Evolutionary conservation across 2,113 vertebrate species (phyloP), one percentile per base, ranked within the genome.

Genomic region (Nesoenas mayeri): DNA sequence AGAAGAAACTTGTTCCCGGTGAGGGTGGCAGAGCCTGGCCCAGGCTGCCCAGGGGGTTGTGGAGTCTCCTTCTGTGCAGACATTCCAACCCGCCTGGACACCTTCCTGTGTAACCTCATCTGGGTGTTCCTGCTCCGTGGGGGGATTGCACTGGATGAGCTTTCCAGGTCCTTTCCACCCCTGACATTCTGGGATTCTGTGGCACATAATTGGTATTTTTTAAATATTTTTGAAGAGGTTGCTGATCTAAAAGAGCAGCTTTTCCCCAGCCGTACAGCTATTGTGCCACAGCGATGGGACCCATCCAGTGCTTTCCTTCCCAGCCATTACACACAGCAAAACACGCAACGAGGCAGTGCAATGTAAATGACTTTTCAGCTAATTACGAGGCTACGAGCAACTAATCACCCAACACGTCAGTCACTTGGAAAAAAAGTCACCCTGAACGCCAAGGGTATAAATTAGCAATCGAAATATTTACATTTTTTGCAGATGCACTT

Each of bases 391-490:
- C 85, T 61, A 48, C 1, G 5, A 91, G 85, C 81, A 77, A 72
- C 81, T 91, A 65, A 95, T 93, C 61, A 48, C 6, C 6, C 29
- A 29, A 40, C 69, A 2, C 2, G 0, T 91, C 85, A 96, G 44
- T 31, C 90, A 84, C 88, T 90, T 50, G 57, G 16, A 44, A 44
- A 44, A 67, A 64, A 82, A 94, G 58, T 83, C 64, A 66, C 92
- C 79, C 71, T 61, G 60, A 93, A 73, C 73, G 75, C 92, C 82
- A 73, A 90, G 88, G 72, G 67, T 85, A 87, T 61, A 77, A 84
- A 87, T 87, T 87, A 93, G 74, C 85, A 61, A 74, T 42, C 2
- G 50, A 88, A 95, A 96, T 86, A 88, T 93, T 97, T 92, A 70
- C 57, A 24, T 40, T 42, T 89, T 62, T 44, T 36, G 66, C 81